Base-by-base conservation (phyloP, 2,113 vertebrate genomes). In the Eleginops maclovinus region DNA sequence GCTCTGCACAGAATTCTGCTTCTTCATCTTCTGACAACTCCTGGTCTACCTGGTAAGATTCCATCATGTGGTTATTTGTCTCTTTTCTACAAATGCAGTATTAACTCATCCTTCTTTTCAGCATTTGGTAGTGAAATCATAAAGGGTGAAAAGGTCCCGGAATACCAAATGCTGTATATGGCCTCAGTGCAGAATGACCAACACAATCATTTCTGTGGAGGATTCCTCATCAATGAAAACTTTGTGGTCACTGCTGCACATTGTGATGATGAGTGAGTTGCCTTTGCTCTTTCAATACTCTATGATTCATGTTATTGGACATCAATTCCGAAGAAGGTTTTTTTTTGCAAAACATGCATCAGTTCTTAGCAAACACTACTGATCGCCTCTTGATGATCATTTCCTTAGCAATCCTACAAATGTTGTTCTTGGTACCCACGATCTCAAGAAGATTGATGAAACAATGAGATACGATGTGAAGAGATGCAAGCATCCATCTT, bases 221-320 rank as follows among this genome's bases (percentile, higher is more conserved):
- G 88, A 4, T 90, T 93, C 2, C 91, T 96, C 6, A 61, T 96
- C 22, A 80, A 72, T 2, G 70, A 72, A 0, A 51, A 87, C 26
- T 94, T 92, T 10, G 91, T 95, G 7, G 16, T 94, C 84, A 93
- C 95, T 0, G 95, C 93, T 0, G 94, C 94, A 1, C 93, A 94
- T 51, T 94, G 92, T 0, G 0, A 6, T 6, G 5, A 0, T 0
- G 0, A 0, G 90, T 91, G 75, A 83, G 75, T 56, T 10, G 19
- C 3, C 0, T 56, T 44, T 11, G 21, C 6, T 26, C 51, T 12
- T 54, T 15, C 9, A 31, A 31, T 31, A 7, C 26, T 22, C 21
- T 28, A 49, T 49, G 17, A 49, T 36, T 22, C 9, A 44, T 13
- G 0, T 3, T 1, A 1, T 14, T 44, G 36, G 16, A 36, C 21